Percentiles rank a stretch among this genome's conserved stretches.
Conservation (phyloP, 2,113 vertebrate species). For the Copsychus sechellarum region DNA sequence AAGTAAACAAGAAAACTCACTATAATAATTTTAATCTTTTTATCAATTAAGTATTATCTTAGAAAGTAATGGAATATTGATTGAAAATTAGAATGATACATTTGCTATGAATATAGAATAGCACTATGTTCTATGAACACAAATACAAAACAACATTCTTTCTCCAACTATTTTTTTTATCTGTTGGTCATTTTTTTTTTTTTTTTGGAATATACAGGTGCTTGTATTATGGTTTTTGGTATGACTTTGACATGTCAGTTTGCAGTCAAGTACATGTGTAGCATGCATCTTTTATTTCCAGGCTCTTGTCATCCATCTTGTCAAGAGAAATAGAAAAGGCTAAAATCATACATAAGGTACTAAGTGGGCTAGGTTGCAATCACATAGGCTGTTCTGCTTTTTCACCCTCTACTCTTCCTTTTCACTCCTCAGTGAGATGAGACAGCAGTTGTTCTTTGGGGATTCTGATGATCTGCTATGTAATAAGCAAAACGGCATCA, state of each 20-base stretch:
- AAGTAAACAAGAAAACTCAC: neutral
- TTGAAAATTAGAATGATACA: neutral
- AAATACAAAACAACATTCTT: neutral
- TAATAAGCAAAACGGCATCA: neutral
- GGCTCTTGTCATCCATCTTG: neutral
- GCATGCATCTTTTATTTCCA: neutral
- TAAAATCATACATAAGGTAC: rapidly evolving
- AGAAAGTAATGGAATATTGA: neutral
- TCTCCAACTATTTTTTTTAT: neutral
- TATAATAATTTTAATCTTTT: neutral
- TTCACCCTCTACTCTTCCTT: neutral
- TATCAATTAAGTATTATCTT: neutral
- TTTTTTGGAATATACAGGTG: neutral
- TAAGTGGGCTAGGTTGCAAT: neutral
- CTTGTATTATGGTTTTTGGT: neutral
- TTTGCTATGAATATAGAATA: neutral
- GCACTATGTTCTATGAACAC: neutral
- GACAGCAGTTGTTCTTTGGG: neutral
- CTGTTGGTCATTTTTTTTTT: neutral
- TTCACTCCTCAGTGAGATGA: neutral
- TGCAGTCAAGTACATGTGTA: neutral
- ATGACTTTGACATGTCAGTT: neutral
- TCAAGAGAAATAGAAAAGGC: neutral
- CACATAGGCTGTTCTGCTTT: neutral
- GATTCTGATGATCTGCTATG: neutral